Evolutionary conservation across 2,797 vertebrate genomes (phyloP).

Genomic region (Brotogeris chrysoptera): DNA sequence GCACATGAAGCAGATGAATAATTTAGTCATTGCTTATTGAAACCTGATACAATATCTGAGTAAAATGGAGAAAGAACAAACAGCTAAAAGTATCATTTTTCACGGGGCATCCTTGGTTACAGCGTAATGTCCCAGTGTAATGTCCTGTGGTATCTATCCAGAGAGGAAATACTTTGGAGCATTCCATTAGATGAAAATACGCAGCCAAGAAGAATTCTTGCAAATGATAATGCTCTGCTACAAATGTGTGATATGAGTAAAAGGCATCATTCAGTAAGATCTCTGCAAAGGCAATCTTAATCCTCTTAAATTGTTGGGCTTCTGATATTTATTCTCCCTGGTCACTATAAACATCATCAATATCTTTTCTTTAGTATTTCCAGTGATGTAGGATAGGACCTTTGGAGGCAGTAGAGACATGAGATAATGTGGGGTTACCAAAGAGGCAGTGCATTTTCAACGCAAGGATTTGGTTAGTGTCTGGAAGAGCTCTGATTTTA

Average conservation of each 20-base stretch:
- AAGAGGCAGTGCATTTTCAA: not conserved
- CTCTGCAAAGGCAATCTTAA: not conserved
- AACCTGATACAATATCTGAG: not conserved
- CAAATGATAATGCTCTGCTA: constrained; percentile 8
- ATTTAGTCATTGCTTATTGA: constrained; percentile 19
- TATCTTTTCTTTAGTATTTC: not conserved
- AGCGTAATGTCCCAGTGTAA: not conserved
- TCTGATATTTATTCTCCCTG: not conserved
- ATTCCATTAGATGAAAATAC: constrained; percentile 56
- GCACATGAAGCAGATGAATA: not conserved
- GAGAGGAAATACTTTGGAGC: constrained; percentile 29
- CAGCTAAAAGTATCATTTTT: not conserved
- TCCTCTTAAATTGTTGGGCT: not conserved
- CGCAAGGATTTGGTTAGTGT: not conserved
- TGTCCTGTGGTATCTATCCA: not conserved
- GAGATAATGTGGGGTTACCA: not conserved
- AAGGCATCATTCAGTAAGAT: not conserved
- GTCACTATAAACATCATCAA: not conserved
- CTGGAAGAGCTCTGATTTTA: not conserved
- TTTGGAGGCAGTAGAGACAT: not conserved
- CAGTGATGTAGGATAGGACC: not conserved
- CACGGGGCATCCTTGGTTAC: not conserved
- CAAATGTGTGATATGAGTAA: not conserved
- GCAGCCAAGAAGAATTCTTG: constrained; percentile 15
- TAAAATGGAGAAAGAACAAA: not conserved